A percentile compares a stretch with the other conserved stretches of the same genome.
Conservation (phyloP, 1,140 invertebrate species). For the Helicorthomorpha holstii region DNA sequence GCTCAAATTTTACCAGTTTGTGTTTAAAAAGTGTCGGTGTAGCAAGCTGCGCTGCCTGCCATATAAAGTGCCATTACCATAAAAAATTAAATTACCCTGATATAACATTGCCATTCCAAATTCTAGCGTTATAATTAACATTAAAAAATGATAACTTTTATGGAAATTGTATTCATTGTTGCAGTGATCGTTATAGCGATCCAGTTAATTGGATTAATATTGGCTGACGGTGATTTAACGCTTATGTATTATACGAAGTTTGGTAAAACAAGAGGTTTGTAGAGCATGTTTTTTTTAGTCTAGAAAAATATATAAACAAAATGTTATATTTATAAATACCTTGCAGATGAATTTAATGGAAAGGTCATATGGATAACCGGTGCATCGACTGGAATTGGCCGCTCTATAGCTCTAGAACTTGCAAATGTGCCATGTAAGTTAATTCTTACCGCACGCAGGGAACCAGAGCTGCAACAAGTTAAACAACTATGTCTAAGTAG, state of each 20-base stretch:
- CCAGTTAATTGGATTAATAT: neutral
- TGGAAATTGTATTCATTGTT: no score
- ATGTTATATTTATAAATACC: slow-evolving; percentile 9
- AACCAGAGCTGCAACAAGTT: slow-evolving; percentile 51
- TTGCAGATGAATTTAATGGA: slow-evolving; percentile 30
- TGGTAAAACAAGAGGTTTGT: slow-evolving; percentile 38
- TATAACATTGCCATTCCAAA: no score
- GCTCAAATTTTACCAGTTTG: no score
- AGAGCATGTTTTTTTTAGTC: neutral
- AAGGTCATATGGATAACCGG: slow-evolving; percentile 81
- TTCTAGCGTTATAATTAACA: no score
- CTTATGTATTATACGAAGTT: slow-evolving; percentile 29
- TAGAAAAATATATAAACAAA: slow-evolving; percentile 17
- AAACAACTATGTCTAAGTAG: slow-evolving; percentile 48
- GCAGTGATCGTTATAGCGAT: neutral
- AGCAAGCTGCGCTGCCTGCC: no score
- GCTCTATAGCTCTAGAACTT: slow-evolving; percentile 49
- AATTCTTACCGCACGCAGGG: slow-evolving; percentile 53
- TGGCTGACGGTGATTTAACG: slow-evolving; percentile 10
- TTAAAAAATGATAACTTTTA: no score
- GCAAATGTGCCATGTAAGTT: slow-evolving; percentile 51
- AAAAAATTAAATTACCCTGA: no score
- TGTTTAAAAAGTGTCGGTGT: no score
- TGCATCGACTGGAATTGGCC: slow-evolving; percentile 76
- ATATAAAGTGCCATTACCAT: no score